Base-by-base conservation (phyloP, 2,797 vertebrate genomes). In the Cossypha caffra region DNA sequence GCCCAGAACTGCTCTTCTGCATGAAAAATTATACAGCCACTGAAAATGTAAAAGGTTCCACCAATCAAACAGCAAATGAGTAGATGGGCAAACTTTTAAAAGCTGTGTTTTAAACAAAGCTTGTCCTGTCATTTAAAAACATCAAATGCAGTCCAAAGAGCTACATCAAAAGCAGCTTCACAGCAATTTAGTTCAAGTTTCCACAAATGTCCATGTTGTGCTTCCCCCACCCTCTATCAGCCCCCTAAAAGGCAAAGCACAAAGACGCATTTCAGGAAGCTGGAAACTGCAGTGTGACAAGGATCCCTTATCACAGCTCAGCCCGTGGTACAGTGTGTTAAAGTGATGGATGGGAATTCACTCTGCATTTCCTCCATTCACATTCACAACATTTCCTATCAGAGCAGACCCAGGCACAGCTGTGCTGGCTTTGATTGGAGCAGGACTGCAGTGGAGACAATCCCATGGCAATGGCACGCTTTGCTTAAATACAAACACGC, bases 341-440 rank as follows among this genome's bases (percentile, higher is more conserved):
- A 78, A 97, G 94, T 95, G 76, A 96, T 90, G 95, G 86, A 96
- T 80, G 92, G 91, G 63, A 86, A 96, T 69, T 86, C 82, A 47
- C 61, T 93, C 81, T 64, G 38, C 55, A 55, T 92, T 96, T 93
- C 87, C 71, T 64, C 94, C 66, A 18, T 16, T 73, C 20, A 38
- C 71, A 82, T 93, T 92, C 83, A 62, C 77, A 78, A 11, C 74
- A 19, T 85, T 96, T 90, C 77, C 91, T 97, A 96, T 97, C 97
- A 95, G 93, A 86, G 61, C 38, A 38, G 40, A 74, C 90, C 35
- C 95, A 95, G 67, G 84, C 1, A 3, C 62, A 90, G 93, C 79
- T 96, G 90, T 62, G 72, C 84, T 92, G 21, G 3, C 84, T 92
- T 69, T 85, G 92, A 94, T 64, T 72, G 91, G 35, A 93, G 21